Percentiles rank a stretch among this genome's conserved stretches.
Evolutionary conservation across 2,797 vertebrate genomes (phyloP).

Genomic region (Onychomys arenicola): DNA sequence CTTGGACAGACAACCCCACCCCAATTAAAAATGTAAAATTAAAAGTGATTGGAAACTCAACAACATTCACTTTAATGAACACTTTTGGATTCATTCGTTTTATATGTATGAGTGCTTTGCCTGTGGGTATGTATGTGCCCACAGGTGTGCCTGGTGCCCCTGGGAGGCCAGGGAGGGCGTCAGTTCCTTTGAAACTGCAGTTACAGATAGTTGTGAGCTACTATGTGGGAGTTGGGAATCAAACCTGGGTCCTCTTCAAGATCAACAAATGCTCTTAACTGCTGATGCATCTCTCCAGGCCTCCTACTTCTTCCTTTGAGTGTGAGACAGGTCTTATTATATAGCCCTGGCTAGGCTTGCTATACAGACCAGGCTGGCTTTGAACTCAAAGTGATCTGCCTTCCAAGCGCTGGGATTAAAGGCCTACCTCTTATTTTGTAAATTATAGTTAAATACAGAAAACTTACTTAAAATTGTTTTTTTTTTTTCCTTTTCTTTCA

Average conservation of each 20-base stretch:
- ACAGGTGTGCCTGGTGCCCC: too few relatives aligned
- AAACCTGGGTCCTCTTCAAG: background rate
- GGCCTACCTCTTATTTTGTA: background rate
- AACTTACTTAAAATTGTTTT: background rate
- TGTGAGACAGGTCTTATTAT: background rate
- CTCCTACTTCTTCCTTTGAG: background rate
- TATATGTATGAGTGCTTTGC: background rate
- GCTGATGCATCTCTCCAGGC: background rate
- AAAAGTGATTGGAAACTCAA: background rate
- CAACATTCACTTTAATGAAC: background rate
- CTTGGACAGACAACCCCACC: background rate
- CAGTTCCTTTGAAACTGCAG: background rate
- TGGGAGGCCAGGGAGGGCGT: background rate
- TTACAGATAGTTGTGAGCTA: background rate
- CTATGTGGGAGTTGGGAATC: background rate
- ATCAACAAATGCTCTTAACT: too few relatives aligned
- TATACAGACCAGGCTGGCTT: background rate
- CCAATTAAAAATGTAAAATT: background rate
- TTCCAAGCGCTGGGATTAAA: background rate
- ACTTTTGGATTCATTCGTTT: background rate
- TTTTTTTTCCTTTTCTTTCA: background rate
- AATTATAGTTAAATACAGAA: conserved; percentile 2
- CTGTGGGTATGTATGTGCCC: too few relatives aligned
- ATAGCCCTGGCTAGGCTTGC: background rate
- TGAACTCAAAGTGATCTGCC: background rate